Conservation (phyloP, 2,113 vertebrate species). For the Xiphophorus hellerii region DNA sequence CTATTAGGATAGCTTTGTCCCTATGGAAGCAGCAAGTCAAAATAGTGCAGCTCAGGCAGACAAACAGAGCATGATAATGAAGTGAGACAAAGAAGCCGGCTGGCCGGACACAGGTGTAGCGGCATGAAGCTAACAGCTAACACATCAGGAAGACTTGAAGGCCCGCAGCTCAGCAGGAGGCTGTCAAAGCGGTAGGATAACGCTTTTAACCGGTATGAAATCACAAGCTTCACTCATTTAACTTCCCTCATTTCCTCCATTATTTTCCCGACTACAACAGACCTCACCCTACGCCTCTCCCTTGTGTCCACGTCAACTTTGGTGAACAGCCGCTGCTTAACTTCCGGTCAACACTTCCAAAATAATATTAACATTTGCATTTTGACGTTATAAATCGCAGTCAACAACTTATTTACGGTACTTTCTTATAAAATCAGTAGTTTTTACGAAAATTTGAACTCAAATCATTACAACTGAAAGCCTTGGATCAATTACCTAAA, state of each 20-base stretch:
- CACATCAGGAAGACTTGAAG: too few species aligned
- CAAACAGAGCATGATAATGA: too few species aligned
- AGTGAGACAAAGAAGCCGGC: too few species aligned
- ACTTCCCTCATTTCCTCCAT: slow-evolving; percentile 4
- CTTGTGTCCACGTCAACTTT: background rate
- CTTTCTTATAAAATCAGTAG: too few species aligned
- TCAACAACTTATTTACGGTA: too few species aligned
- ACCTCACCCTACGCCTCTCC: slow-evolving; percentile 58
- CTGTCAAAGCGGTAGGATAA: background rate
- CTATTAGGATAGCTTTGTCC: too few species aligned
- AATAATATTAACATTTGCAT: slow-evolving; percentile 18
- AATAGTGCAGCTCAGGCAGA: too few species aligned
- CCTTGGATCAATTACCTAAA: too few species aligned
- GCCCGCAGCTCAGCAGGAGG: background rate
- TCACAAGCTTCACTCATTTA: background rate
- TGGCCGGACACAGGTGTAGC: background rate
- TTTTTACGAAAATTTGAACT: background rate
- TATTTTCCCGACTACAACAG: slow-evolving; percentile 19
- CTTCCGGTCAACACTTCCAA: slow-evolving; percentile 31
- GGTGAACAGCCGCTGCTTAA: background rate
- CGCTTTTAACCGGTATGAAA: background rate
- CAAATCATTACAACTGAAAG: too few species aligned
- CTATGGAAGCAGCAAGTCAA: too few species aligned
- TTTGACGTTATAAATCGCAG: too few species aligned
- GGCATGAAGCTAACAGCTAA: too few species aligned